Conservation (phyloP, 2,797 vertebrate species). For the Pangasius krempfi region DNA sequence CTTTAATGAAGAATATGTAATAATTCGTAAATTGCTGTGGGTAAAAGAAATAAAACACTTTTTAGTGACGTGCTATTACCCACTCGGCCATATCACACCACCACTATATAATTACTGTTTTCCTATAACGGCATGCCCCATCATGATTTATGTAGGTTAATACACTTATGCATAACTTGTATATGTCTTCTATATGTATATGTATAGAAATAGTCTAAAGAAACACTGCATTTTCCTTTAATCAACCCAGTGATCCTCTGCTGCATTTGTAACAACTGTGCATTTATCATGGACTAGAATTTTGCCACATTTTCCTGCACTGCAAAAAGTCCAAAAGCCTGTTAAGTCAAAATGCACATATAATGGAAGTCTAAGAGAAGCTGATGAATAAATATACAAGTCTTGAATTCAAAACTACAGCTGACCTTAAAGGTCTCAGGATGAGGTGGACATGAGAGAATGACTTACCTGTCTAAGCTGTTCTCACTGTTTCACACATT, state of each 20-base stretch:
- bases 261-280: background rate
- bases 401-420: background rate
- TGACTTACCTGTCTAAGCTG: background rate
- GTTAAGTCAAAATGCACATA: background rate
- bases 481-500: constrained; percentile 29
- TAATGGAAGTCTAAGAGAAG: background rate
- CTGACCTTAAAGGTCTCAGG: background rate
- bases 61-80: background rate
- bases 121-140: no score
- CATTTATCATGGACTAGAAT: background rate
- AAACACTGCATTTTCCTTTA: background rate
- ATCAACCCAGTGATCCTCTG: background rate
- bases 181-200: background rate
- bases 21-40: background rate
- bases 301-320: background rate
- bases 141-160: background rate
- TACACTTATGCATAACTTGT: background rate
- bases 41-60: background rate
- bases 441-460: background rate
- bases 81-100: background rate
- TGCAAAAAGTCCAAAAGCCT: constrained; percentile 13
- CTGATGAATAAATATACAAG: background rate
- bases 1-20: background rate
- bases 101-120: background rate
- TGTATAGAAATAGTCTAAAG: background rate